phyloP scores from a whole-genome alignment of 2,797 vertebrate species.

The Neomorphus geoffroyi region DNA sequence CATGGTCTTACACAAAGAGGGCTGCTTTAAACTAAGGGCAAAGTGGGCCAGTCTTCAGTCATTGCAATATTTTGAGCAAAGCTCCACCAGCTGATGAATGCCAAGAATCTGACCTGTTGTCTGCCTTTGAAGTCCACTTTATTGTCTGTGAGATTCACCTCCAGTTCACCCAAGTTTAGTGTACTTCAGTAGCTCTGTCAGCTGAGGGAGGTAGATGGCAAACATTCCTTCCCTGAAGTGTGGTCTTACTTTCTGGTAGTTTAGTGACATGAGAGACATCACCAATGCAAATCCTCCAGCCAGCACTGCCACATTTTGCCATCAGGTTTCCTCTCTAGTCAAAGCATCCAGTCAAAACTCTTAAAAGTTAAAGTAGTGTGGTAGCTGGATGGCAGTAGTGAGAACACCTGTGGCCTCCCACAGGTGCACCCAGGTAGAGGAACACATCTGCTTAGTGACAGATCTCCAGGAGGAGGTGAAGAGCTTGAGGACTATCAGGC shows the following conservation, averaged over 20 bases:
- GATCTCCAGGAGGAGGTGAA: too few relatives aligned
- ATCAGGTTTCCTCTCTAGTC: not conserved
- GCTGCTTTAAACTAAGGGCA: not conserved
- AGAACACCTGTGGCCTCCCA: too few relatives aligned
- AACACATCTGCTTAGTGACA: too few relatives aligned
- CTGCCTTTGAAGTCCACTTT: not conserved
- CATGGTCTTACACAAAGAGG: not conserved
- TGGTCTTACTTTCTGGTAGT: not conserved
- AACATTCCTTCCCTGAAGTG: not conserved
- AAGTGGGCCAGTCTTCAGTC: not conserved
- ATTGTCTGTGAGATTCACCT: not conserved
- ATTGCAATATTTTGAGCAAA: not conserved
- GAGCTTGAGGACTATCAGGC: too few relatives aligned
- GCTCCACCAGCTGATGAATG: not conserved
- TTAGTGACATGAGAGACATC: not conserved
- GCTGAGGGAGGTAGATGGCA: constrained; percentile 55
- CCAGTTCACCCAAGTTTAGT: not conserved
- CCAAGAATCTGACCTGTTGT: not conserved
- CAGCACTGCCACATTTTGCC: not conserved
- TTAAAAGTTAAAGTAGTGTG: not conserved
- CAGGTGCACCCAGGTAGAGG: too few relatives aligned
- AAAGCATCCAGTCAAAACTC: not conserved
- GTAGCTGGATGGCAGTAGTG: too few relatives aligned
- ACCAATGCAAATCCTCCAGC: not conserved
- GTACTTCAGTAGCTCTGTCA: constrained; percentile 41